A percentile compares a stretch with the other conserved stretches of the same genome.
Conservation (phyloP, 2,888 invertebrate species). For the Periphyllus acericola region DNA sequence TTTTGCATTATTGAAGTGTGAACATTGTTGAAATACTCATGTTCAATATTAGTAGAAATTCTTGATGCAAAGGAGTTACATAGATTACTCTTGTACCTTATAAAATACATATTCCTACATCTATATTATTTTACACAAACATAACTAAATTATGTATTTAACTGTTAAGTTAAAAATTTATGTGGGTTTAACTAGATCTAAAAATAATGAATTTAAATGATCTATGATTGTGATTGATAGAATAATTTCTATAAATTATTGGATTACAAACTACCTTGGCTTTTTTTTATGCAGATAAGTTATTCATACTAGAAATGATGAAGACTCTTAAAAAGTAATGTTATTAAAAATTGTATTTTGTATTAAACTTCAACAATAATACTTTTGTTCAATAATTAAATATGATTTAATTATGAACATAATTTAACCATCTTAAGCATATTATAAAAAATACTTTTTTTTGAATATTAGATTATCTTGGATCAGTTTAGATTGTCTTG, state of each 20-base stretch:
- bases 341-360: not conserved
- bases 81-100: not conserved
- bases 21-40: slow-evolving; percentile 10
- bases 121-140: slow-evolving; percentile 6
- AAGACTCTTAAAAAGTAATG: not conserved
- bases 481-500: not conserved
- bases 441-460: not conserved
- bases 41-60: not conserved
- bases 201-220: not conserved
- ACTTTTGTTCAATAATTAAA: not conserved
- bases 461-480: not conserved
- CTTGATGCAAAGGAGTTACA: not conserved
- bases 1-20: not conserved
- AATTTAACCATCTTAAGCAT: not conserved
- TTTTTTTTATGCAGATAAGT: not conserved
- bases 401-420: too few species aligned
- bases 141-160: slow-evolving; percentile 29
- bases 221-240: not conserved
- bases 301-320: not conserved
- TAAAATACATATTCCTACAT: not conserved
- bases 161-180: not conserved
- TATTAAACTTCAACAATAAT: not conserved
- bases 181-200: not conserved
- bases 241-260: not conserved
- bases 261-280: not conserved